Percentiles rank a stretch among this genome's conserved stretches.
Evolutionary conservation across 1,140 invertebrate species (phyloP).

Genomic region (Dufourea novaeangliae): DNA sequence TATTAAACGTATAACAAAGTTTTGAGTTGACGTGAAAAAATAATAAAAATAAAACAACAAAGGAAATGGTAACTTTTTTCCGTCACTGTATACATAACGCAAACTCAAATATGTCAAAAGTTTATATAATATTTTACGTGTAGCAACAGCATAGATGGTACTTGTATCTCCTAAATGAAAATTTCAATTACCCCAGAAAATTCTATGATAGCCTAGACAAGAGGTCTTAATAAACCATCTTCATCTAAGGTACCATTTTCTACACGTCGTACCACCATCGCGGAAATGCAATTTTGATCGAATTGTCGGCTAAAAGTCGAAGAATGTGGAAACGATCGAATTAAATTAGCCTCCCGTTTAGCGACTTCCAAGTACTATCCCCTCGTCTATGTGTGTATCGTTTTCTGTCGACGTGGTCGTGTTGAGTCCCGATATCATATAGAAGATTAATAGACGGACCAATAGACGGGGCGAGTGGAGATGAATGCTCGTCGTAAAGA

Average conservation of each 20-base stretch:
- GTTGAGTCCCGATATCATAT: slow-evolving; percentile 39
- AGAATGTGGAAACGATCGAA: not conserved
- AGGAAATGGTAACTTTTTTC: no score
- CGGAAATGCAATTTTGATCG: not conserved
- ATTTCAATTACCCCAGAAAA: no score
- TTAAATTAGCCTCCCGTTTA: not conserved
- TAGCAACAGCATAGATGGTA: no score
- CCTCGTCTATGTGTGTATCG: not conserved
- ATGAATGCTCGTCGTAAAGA: slow-evolving; percentile 47
- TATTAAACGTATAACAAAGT: no score
- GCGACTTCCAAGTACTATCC: not conserved
- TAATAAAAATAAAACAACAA: no score
- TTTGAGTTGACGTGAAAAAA: no score
- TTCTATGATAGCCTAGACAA: not conserved
- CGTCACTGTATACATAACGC: no score
- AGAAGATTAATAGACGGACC: slow-evolving; percentile 43
- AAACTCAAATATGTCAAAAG: no score
- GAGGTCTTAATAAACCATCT: not conserved
- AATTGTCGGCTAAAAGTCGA: not conserved
- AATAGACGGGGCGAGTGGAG: slow-evolving; percentile 26
- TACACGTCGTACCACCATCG: no score
- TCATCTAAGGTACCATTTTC: not conserved
- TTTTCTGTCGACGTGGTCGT: slow-evolving; percentile 17
- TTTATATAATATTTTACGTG: no score
- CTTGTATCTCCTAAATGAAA: no score